A percentile compares a stretch with the other conserved stretches of the same genome.
phyloP scores from a whole-genome alignment of 2,113 vertebrate species.

The Cepphus grylle region DNA sequence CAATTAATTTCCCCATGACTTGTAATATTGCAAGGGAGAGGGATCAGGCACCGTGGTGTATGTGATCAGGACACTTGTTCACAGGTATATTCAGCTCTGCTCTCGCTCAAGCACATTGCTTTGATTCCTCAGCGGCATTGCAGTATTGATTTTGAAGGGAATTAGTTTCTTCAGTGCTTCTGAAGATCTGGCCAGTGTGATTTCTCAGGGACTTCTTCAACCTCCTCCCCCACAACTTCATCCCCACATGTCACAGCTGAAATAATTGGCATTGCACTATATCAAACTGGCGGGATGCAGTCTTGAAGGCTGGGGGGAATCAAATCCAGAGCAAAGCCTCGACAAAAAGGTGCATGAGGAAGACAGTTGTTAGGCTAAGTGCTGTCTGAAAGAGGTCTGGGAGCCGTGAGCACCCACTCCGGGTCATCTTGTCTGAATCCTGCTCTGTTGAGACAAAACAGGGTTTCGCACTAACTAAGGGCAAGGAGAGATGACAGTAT shows the following conservation, averaged over 20 bases:
- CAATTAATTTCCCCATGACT: conserved; percentile 35
- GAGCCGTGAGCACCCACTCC: background rate
- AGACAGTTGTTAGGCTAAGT: background rate
- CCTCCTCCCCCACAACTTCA: conserved; percentile 36
- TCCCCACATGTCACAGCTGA: conserved; percentile 35
- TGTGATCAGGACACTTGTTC: conserved; percentile 13
- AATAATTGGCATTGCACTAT: conserved; percentile 46
- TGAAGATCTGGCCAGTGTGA: conserved; percentile 24
- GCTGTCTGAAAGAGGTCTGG: background rate
- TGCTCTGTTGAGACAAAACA: background rate
- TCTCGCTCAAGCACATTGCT: background rate
- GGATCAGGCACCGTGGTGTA: background rate
- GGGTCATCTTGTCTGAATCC: background rate
- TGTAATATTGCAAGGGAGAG: background rate
- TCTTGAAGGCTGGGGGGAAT: background rate
- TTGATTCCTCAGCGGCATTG: conserved; percentile 60
- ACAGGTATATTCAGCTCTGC: background rate
- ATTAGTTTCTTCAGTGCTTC: conserved; percentile 55
- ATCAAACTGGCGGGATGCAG: background rate
- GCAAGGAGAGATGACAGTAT: background rate
- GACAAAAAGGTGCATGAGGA: background rate
- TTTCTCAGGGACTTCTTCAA: conserved; percentile 21
- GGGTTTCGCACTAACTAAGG: background rate
- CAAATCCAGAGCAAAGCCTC: background rate
- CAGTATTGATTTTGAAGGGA: conserved; percentile 62